These are phyloP conservation scores for Crypturellus tataupa DNA, from an alignment of 2,797 vertebrate genomes.

Conservation along the genomic window DNA sequence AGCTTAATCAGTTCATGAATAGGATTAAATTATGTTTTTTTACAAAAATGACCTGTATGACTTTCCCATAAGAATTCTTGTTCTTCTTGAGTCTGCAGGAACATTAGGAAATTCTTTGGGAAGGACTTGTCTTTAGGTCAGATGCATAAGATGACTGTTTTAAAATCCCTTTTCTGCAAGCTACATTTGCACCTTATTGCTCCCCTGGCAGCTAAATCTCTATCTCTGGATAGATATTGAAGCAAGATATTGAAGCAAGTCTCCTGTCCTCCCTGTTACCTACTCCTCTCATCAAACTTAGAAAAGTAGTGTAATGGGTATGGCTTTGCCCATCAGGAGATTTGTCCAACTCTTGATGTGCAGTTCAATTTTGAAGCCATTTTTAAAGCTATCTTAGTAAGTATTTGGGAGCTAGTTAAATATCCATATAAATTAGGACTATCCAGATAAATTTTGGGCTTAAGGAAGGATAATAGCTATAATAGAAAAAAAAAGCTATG, in stretches of 20 bases:
- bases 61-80: not conserved
- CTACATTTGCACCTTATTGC: not conserved
- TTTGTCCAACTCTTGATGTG: not conserved
- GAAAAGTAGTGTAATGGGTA: not conserved
- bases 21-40: not conserved
- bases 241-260: not conserved
- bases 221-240: not conserved
- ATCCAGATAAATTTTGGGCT: not conserved
- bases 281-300: not conserved
- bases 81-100: not conserved
- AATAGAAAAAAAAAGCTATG: accelerated
- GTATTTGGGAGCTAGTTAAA: not conserved
- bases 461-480: not conserved
- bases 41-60: not conserved
- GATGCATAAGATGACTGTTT: accelerated
- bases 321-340: accelerated
- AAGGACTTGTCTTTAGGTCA: not conserved
- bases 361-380: not conserved
- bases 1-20: not conserved
- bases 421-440: not conserved
- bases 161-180: not conserved
- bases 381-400: not conserved
- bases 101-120: not conserved
- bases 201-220: not conserved
- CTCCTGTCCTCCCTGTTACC: not conserved